These are phyloP conservation scores for Mellivora capensis DNA, from an alignment of 2,113 vertebrate species.

Conservation along the genomic window DNA sequence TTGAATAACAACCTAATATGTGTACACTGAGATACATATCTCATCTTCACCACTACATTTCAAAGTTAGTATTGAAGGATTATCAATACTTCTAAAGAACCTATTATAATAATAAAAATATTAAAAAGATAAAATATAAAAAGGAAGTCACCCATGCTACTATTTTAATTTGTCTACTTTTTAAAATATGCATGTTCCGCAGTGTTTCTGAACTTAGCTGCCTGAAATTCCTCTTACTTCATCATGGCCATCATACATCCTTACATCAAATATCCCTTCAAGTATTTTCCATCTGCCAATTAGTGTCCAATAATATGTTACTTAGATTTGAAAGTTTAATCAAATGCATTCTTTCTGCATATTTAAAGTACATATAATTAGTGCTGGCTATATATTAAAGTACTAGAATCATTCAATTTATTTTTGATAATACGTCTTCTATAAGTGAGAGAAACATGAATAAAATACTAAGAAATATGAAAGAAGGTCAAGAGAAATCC, in stretches of 20 bases:
- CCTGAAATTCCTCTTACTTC: background rate
- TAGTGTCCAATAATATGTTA: background rate
- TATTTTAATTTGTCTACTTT: background rate
- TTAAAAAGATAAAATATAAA: background rate
- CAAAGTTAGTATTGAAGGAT: background rate
- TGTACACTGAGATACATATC: background rate
- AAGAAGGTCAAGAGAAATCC: background rate
- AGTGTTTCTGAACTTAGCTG: background rate
- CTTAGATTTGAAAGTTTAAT: background rate
- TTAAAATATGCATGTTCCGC: background rate
- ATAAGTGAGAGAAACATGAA: background rate
- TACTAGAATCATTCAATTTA: background rate
- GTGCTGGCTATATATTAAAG: background rate
- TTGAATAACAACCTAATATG: background rate
- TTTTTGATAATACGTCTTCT: background rate
- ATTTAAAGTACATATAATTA: background rate
- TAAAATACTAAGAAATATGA: background rate
- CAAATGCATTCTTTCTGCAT: background rate
- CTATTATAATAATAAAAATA: background rate
- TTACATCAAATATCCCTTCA: background rate
- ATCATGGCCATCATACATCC: background rate
- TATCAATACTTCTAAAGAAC: background rate
- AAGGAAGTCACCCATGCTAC: background rate
- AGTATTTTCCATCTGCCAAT: background rate
- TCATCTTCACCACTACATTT: background rate